phyloP scores from a whole-genome alignment of 2,888 invertebrate genomes.

The Heliconius charithonia region DNA sequence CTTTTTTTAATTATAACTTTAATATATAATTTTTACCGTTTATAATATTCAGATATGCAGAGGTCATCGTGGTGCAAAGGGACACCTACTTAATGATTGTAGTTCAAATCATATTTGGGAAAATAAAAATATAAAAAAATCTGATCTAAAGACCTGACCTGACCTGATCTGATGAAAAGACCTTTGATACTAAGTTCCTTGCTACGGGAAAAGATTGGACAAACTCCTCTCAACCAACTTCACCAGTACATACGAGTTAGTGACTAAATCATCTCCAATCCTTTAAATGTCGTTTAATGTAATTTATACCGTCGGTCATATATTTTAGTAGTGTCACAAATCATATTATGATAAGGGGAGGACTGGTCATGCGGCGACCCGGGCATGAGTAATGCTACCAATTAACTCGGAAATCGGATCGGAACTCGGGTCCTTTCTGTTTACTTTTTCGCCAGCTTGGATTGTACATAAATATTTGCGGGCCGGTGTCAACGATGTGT shows the following conservation, averaged over 20 bases:
- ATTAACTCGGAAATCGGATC: constrained; percentile 70
- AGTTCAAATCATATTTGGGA: too few relatives aligned
- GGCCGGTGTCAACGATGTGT: constrained; percentile 50
- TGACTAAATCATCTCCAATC: constrained; percentile 29
- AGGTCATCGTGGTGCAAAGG: too few relatives aligned
- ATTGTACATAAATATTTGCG: constrained; percentile 64
- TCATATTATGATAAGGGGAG: constrained; percentile 71
- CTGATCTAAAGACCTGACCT: too few relatives aligned
- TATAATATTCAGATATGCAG: too few relatives aligned
- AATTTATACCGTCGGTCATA: constrained; percentile 56
- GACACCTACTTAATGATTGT: too few relatives aligned
- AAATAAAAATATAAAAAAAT: neutral
- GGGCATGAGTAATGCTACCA: constrained; percentile 74
- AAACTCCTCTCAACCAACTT: neutral
- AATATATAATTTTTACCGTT: too few relatives aligned
- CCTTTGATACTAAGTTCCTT: too few relatives aligned
- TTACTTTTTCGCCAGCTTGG: constrained; percentile 70
- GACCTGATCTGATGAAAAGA: too few relatives aligned
- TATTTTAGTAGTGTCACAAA: constrained; percentile 73
- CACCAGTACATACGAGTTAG: neutral
- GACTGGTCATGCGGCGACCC: constrained; percentile 57
- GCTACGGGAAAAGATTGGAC: too few relatives aligned
- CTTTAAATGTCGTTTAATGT: constrained; percentile 40
- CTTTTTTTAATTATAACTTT: too few relatives aligned
- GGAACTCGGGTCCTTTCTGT: constrained; percentile 57